Base-by-base conservation (phyloP, 2,888 invertebrate genomes). In the Monopis laevigella region DNA sequence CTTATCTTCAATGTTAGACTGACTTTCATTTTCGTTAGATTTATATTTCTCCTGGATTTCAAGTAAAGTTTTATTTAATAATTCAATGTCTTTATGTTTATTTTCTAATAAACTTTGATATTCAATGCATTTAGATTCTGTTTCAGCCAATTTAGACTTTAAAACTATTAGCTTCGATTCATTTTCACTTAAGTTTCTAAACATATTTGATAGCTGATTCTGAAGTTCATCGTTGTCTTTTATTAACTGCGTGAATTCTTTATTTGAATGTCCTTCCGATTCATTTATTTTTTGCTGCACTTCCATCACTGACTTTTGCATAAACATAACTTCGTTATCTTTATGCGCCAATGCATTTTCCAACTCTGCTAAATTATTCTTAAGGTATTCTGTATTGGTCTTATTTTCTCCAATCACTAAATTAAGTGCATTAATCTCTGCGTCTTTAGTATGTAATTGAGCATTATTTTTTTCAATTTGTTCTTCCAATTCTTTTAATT, bases 31-130 rank as follows among this genome's bases (percentile, higher is more conserved):
- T 24, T 68, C 62, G n/a, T 51, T 49, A 16, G 50, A 50, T 53
- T 62, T 64, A 34, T 66, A 53, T 60, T 67, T 66, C 45, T 71
- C 71, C 4, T 55, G 60, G 24, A 71, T 46, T 48, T 73, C 68
- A 12, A 60, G 52, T 32, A 75, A 60, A 27, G 67, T 64, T 47
- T 72, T 64, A 43, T 57, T 67, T 1, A 77, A 50, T 49, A 72
- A 68, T 49, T 73, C 65, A 36, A 77, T 67, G 56, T 71, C 64
- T 53, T 71, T 69, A 36, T 71, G 65, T 57, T 69, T 74, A 12
- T 43, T 50, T 27, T 59, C 59, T 41, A 67, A 51, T 28, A 43
- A 40, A 27, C 39, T 43, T 52, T 61, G 62, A 43, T 55, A 56
- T 41, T 66, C 52, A 10, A 46, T 40, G 27, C 49, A 48, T 7